These are phyloP conservation scores for Sciurus niger DNA, from an alignment of 2,113 vertebrate genomes.

Conservation along the genomic window DNA sequence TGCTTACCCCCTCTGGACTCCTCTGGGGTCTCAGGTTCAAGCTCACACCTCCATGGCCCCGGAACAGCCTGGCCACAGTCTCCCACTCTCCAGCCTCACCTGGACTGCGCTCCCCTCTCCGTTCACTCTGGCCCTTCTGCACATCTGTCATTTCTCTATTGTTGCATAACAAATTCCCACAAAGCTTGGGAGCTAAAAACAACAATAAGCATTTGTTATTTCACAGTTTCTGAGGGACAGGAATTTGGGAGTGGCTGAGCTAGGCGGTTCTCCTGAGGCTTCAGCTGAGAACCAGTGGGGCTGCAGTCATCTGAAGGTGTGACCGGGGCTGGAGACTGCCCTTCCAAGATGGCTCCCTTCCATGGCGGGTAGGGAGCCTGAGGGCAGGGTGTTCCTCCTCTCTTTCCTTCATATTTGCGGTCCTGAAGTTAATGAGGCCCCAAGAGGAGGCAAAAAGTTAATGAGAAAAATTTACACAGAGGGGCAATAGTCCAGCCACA, in stretches of 20 bases:
- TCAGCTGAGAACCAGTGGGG: not conserved
- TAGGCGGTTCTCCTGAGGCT: constrained; percentile 7
- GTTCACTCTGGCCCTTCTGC: not conserved
- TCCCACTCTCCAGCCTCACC: not conserved
- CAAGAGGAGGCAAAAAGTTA: not conserved
- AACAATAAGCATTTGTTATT: constrained; percentile 33
- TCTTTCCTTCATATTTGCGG: not conserved
- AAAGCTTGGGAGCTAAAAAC: constrained; percentile 27
- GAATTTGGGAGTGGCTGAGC: constrained; percentile 24
- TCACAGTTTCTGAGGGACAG: not conserved
- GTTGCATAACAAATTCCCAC: constrained; percentile 45
- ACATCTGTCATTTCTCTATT: not conserved
- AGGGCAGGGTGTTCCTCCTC: not conserved
- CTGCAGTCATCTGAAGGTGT: not conserved
- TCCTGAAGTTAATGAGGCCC: not conserved
- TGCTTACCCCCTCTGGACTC: not conserved
- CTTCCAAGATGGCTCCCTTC: not conserved
- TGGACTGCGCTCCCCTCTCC: not conserved
- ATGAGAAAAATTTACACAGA: not conserved
- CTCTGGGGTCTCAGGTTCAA: not conserved
- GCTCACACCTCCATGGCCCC: not conserved
- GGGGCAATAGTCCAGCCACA: not conserved
- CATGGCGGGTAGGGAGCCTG: not conserved
- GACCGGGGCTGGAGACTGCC: not conserved
- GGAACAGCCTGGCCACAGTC: not conserved